phyloP scores from a whole-genome alignment of 92 coral and sea anemone genomes.

The Bergia sp. region DNA sequence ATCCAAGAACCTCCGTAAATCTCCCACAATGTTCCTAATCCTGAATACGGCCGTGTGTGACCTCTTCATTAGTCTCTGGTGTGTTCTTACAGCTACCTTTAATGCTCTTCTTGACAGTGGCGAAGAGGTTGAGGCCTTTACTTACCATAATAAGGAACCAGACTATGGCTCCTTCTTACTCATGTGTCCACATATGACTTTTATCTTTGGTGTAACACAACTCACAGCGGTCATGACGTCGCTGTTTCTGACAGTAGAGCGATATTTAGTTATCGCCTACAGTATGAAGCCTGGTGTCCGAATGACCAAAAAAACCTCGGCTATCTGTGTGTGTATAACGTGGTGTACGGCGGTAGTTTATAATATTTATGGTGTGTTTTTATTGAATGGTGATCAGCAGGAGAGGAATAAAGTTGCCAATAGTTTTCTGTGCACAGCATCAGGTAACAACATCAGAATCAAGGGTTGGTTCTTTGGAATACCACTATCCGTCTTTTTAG shows the following conservation, averaged over 20 bases:
- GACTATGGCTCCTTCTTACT: neutral
- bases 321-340: slow-evolving; percentile 19
- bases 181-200: slow-evolving; percentile 44
- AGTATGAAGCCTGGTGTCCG: slow-evolving; percentile 63
- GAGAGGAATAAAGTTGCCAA: slow-evolving; percentile 58
- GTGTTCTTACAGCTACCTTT: neutral
- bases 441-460: slow-evolving; percentile 28
- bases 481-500: slow-evolving; percentile 53
- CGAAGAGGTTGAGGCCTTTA: too few relatives aligned
- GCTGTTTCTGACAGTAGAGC: slow-evolving; percentile 44
- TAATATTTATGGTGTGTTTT: slow-evolving; percentile 51
- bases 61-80: too few relatives aligned
- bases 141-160: too few relatives aligned
- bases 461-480: neutral
- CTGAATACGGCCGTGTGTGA: too few relatives aligned
- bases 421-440: slow-evolving; percentile 66
- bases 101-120: too few relatives aligned
- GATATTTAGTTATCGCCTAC: slow-evolving; percentile 33
- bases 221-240: slow-evolving; percentile 56
- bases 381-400: slow-evolving; percentile 55
- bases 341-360: slow-evolving; percentile 51
- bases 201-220: slow-evolving; percentile 48
- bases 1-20: too few relatives aligned
- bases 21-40: too few relatives aligned
- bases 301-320: slow-evolving; percentile 32